Evolutionary conservation across 2,888 invertebrate genomes (phyloP).

Genomic region (Yponomeuta evonymella): DNA sequence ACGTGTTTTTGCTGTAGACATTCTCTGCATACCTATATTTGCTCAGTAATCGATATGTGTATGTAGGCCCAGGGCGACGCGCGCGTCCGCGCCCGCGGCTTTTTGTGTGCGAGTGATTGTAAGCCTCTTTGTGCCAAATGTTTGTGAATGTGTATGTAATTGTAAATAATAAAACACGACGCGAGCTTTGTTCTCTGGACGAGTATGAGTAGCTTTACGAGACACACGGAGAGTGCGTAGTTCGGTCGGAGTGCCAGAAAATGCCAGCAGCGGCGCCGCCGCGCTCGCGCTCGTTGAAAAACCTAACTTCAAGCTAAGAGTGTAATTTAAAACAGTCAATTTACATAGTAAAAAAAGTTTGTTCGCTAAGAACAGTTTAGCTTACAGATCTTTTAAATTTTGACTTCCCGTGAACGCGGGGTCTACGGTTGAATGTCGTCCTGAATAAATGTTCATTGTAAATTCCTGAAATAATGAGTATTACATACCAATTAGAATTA

Average conservation of each 20-base stretch:
- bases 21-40: slow-evolving; percentile 72
- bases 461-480: slow-evolving; percentile 47
- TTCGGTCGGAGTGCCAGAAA: background rate
- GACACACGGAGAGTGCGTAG: slow-evolving; percentile 22
- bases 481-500: slow-evolving; percentile 54
- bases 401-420: background rate
- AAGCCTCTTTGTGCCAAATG: slow-evolving; percentile 70
- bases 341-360: slow-evolving; percentile 2
- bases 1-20: slow-evolving; percentile 64
- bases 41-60: slow-evolving; percentile 54
- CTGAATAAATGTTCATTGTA: slow-evolving; percentile 54
- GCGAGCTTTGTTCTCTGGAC: slow-evolving; percentile 36
- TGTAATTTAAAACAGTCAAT: slow-evolving; percentile 22
- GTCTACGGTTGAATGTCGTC: slow-evolving; percentile 30
- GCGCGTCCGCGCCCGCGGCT: slow-evolving; percentile 5
- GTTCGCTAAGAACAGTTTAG: slow-evolving; percentile 7
- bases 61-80: slow-evolving; percentile 33
- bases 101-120: slow-evolving; percentile 55
- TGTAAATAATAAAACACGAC: slow-evolving; percentile 41
- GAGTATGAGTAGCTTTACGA: slow-evolving; percentile 30
- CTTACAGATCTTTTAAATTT: slow-evolving; percentile 6
- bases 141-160: slow-evolving; percentile 45
- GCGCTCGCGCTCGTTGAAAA: background rate
- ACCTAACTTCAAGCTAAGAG: slow-evolving; percentile 23
- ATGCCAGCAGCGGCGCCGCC: background rate